Percentiles rank a stretch among this genome's conserved stretches.
Conservation (phyloP, 2,113 vertebrate species). For the Myiozetetes cayanensis region DNA sequence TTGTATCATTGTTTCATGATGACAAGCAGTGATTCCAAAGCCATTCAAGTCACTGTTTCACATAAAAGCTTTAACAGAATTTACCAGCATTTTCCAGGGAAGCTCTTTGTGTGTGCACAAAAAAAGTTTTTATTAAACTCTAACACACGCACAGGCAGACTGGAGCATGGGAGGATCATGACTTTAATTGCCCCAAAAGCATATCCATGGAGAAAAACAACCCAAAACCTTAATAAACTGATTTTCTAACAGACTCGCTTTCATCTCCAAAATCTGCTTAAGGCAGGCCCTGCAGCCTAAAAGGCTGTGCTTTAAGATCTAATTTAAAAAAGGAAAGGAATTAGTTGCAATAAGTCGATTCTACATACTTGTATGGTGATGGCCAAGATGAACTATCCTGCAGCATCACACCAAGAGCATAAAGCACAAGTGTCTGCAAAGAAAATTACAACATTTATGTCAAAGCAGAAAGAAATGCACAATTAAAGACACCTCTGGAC, state of each 20-base stretch:
- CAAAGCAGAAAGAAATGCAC: not conserved
- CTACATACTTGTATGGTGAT: slow-evolving; percentile 84
- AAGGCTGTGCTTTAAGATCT: not conserved
- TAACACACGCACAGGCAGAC: not conserved
- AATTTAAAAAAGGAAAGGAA: not conserved
- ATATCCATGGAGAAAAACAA: not conserved
- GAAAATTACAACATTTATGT: not conserved
- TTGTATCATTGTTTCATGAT: not conserved
- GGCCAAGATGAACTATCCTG: slow-evolving; percentile 89
- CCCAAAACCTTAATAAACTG: not conserved
- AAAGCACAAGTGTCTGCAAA: slow-evolving; percentile 91
- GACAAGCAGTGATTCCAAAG: not conserved
- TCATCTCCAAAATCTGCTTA: not conserved
- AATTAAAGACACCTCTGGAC: not conserved
- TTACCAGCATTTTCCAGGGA: not conserved
- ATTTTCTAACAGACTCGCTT: not conserved
- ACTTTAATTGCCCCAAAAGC: not conserved
- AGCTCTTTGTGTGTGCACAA: not conserved
- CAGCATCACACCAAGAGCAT: slow-evolving; percentile 91
- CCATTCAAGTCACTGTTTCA: not conserved
- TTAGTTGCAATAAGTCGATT: not conserved
- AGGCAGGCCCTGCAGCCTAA: not conserved
- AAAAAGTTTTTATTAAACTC: not conserved
- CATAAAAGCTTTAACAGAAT: not conserved
- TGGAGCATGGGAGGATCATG: not conserved